Evolutionary conservation across 2,888 invertebrate species (phyloP), one percentile per base, ranked within the genome.

Genomic region (Julus scandinavius): DNA sequence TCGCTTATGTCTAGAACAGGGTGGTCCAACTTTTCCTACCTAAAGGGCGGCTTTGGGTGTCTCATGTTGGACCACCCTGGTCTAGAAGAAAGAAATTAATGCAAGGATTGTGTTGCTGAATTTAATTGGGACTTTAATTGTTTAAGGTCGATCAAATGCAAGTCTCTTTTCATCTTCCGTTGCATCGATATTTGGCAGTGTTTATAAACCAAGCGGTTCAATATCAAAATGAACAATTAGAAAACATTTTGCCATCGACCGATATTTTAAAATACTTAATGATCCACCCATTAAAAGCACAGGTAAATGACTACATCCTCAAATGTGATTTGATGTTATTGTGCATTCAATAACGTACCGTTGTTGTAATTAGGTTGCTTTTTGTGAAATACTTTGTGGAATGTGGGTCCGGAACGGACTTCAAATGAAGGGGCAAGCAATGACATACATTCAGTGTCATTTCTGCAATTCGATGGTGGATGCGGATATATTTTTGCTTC

Each of bases 381-480:
- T 98, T 93, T 97, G 98, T 92, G 99, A 99, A 94, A 98, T 99
- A 91, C 94, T 98, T 89, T 96, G 96, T 89, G 97, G 97, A 11
- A 94, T 98, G 91, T 99, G 99, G 99, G 97, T 98, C 88, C 95
- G 99, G 90, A 99, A 99, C 93, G 99, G 99, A 0, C 94, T 98
- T 13, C 98, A 98, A 94, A 98, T 99, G 91, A 97, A 97, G 93
- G 98, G 98, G n/a, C 99, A 99, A 93, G 98, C 98, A 58, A 98
- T 98, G 98, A 98, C 98, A 29, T 99, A 99, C 93, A 97, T 98
- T 91, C 99, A 99, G 93, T 98, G 98, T 91, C 98, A 99, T 93
- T 99, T 99, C 93, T 99, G 98, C 93, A 98, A 98, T 93, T 98
- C 98, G 15, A 98, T 99, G 97, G 97, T 98, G 15, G 99, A 99